Percentiles rank a stretch among this genome's conserved stretches.
These are phyloP conservation scores for Serilophus lunatus DNA, from an alignment of 2,113 vertebrate genomes.

Conservation along the genomic window DNA sequence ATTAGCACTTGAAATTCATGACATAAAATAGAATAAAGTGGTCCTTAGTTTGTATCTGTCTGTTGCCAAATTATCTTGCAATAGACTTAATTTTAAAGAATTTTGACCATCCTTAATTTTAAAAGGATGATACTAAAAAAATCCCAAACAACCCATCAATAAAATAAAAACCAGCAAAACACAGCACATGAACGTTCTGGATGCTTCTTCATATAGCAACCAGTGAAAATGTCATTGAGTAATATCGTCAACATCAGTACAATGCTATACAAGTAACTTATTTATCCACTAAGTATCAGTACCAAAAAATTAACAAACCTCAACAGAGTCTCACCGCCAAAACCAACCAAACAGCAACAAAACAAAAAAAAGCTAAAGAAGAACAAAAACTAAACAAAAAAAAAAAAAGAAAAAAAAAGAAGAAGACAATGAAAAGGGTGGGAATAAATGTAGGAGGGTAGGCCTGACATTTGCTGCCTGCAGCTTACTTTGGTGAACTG, in stretches of 20 bases:
- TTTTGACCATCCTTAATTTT: background rate
- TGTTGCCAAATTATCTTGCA: background rate
- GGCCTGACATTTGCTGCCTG: background rate
- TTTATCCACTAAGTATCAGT: background rate
- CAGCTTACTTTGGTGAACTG: background rate
- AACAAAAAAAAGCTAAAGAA: no score
- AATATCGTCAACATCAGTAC: background rate
- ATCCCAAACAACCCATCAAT: background rate
- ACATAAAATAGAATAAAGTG: background rate
- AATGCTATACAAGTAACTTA: background rate
- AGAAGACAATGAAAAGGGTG: accelerated
- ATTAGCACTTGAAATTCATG: background rate
- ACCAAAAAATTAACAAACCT: background rate
- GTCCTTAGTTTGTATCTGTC: background rate
- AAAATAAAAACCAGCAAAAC: background rate
- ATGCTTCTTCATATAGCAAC: background rate
- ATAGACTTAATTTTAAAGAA: background rate
- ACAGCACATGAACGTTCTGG: background rate
- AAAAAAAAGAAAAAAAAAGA: no score
- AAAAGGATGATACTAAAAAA: background rate
- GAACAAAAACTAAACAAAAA: background rate
- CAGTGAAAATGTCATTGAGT: background rate
- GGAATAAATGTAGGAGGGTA: background rate
- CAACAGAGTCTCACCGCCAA: background rate
- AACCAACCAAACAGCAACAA: no score